A percentile compares a stretch with the other conserved stretches of the same genome.
Evolutionary conservation across 2,797 vertebrate genomes (phyloP).

Genomic region (Diplodus puntazzo): DNA sequence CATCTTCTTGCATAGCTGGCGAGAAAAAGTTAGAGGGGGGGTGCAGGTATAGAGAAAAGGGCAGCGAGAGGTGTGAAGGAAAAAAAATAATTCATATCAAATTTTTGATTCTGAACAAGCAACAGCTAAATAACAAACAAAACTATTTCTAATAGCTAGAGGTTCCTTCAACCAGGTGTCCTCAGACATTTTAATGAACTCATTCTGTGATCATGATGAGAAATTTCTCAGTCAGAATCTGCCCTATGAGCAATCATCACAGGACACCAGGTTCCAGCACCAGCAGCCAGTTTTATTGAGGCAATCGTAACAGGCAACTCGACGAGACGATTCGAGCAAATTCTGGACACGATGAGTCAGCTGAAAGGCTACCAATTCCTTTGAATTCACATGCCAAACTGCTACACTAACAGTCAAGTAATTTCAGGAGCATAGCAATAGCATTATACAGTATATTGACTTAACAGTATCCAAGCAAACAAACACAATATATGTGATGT

Average conservation of each 20-base stretch:
- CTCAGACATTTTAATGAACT: constrained; percentile 75
- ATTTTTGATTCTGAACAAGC: not conserved
- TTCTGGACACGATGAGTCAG: constrained; percentile 7
- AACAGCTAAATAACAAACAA: not conserved
- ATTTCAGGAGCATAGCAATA: not conserved
- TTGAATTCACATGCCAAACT: not conserved
- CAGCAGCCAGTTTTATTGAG: constrained; percentile 37
- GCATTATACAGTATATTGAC: not conserved
- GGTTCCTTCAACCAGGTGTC: constrained; percentile 55
- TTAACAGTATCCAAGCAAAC: not conserved
- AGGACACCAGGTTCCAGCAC: constrained; percentile 64
- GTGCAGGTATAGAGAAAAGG: not conserved
- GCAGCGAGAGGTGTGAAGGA: not conserved
- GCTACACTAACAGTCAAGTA: not conserved
- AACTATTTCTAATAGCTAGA: constrained; percentile 3
- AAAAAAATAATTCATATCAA: not conserved
- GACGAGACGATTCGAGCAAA: not conserved
- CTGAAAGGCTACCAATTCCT: not conserved
- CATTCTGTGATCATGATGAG: constrained; percentile 78
- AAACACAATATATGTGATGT: no score
- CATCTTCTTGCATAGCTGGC: constrained; percentile 97
- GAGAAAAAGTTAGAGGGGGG: not conserved
- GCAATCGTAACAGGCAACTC: not conserved
- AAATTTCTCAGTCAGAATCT: constrained; percentile 92
- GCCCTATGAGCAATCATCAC: constrained; percentile 97